Evolutionary conservation across 2,113 vertebrate species (phyloP).

Genomic region (Myxocyprinus asiaticus): DNA sequence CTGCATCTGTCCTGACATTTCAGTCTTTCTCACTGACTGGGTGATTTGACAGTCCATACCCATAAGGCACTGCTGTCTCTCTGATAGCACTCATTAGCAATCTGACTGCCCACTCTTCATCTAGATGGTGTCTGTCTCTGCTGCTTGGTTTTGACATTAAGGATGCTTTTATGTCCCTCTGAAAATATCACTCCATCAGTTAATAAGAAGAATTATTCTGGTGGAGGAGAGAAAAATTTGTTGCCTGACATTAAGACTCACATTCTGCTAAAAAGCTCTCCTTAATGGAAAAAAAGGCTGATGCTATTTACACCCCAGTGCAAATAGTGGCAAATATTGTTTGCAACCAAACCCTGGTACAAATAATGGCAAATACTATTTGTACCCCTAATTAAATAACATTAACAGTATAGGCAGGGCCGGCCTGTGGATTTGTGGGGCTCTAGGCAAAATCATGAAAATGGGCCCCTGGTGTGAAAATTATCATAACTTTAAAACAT

Average conservation of each 20-base stretch:
- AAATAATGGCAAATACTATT: no score
- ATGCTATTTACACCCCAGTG: no score
- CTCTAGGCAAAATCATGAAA: no score
- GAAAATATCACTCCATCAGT: not conserved
- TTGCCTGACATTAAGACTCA: not conserved
- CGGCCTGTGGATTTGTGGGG: no score
- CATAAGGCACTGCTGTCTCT: conserved; percentile 12
- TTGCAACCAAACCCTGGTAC: no score
- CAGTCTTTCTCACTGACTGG: not conserved
- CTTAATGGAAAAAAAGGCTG: no score
- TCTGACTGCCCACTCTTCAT: conserved; percentile 24
- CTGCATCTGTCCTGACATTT: not conserved
- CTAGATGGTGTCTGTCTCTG: conserved; percentile 2
- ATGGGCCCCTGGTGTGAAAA: no score
- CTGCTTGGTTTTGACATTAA: conserved; percentile 7
- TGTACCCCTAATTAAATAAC: no score
- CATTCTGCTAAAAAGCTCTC: no score
- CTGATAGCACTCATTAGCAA: conserved; percentile 9
- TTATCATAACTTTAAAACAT: no score
- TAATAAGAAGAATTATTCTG: not conserved
- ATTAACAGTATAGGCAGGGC: no score
- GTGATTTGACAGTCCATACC: conserved; percentile 17
- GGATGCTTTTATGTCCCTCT: conserved; percentile 4
- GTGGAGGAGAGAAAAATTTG: not conserved
- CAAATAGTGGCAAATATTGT: no score